Evolutionary conservation across 2,113 vertebrate species (phyloP).

Genomic region (Platanista minor): DNA sequence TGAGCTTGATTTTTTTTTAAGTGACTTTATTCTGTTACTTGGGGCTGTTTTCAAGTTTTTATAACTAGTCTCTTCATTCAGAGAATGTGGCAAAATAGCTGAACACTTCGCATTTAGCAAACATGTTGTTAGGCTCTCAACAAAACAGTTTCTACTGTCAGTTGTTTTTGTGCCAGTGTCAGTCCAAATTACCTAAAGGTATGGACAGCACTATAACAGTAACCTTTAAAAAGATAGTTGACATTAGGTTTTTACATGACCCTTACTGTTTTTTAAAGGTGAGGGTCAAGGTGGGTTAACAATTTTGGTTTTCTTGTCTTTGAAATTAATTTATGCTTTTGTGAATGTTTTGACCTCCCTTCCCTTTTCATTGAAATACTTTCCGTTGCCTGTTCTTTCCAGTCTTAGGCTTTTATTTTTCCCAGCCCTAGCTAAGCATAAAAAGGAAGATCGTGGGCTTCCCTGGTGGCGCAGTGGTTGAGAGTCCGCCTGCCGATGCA

Average conservation of each 20-base stretch:
- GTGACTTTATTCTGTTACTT: neutral
- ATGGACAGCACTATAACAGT: neutral
- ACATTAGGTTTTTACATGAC: neutral
- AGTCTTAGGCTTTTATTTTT: neutral
- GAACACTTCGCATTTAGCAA: neutral
- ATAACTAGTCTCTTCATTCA: neutral
- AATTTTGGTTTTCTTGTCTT: neutral
- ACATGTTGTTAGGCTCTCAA: neutral
- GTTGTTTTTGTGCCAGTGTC: neutral
- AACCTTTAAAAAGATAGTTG: neutral
- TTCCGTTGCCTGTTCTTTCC: neutral
- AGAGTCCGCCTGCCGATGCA: too few species aligned
- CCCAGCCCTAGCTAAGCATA: neutral
- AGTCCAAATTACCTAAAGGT: neutral
- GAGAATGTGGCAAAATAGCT: neutral
- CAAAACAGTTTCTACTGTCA: neutral
- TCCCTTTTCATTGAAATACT: neutral
- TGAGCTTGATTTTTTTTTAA: neutral
- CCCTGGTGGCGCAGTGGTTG: too few species aligned
- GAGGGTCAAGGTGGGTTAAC: neutral
- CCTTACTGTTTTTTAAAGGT: neutral
- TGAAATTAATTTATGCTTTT: neutral
- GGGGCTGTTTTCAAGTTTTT: neutral
- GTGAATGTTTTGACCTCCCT: neutral
- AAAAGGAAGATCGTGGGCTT: neutral